phyloP scores from a whole-genome alignment of 2,113 vertebrate genomes.

The Tachycineta bicolor region DNA sequence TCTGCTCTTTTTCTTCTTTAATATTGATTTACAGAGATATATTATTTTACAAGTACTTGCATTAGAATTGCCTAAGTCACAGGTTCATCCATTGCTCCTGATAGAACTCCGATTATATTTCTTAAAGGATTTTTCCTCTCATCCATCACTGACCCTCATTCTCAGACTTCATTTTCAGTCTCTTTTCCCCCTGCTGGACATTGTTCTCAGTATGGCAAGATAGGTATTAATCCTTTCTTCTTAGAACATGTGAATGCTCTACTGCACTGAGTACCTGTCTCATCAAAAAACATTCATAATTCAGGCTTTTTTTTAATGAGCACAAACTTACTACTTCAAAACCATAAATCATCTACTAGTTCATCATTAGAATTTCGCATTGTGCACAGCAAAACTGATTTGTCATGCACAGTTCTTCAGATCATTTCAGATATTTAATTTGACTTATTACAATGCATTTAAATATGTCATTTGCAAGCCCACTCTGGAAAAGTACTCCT shows the following conservation, averaged over 20 bases:
- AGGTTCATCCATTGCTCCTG: not conserved
- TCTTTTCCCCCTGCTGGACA: not conserved
- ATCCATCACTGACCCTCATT: not conserved
- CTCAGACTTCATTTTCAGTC: not conserved
- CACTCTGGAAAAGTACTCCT: fast-evolving
- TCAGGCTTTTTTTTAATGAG: not conserved
- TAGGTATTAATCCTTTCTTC: not conserved
- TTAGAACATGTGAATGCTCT: not conserved
- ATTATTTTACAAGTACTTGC: not conserved
- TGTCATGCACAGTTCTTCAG: not conserved
- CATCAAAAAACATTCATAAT: slow-evolving; percentile 37
- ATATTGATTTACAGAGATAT: not conserved
- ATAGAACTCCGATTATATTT: slow-evolving; percentile 11
- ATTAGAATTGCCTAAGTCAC: not conserved
- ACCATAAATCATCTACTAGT: slow-evolving; percentile 22
- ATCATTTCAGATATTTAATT: not conserved
- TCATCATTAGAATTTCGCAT: not conserved
- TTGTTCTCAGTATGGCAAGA: not conserved
- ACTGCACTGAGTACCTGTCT: not conserved
- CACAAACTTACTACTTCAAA: slow-evolving; percentile 11
- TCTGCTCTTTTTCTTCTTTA: not conserved
- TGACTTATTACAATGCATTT: not conserved
- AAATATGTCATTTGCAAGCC: not conserved
- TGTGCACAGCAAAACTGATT: not conserved
- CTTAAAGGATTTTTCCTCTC: not conserved